Evolutionary conservation across 2,113 vertebrate genomes (phyloP).

Genomic region (Beaufortia kweichowensis): DNA sequence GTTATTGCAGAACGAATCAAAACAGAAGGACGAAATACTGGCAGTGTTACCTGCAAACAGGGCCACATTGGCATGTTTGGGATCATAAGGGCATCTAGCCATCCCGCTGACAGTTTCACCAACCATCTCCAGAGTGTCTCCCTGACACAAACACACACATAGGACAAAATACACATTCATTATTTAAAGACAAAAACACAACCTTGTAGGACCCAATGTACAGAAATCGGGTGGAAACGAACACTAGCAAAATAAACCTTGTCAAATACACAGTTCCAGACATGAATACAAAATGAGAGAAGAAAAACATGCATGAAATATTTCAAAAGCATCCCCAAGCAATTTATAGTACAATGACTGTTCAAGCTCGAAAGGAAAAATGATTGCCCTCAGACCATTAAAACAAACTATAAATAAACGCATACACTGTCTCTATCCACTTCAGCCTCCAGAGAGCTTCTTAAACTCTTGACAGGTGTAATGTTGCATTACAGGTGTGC

Average conservation of each 20-base stretch:
- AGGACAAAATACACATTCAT: conserved; percentile 35
- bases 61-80: conserved; percentile 93
- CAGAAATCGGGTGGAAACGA: not conserved
- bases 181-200: conserved; percentile 44
- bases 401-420: conserved; percentile 71
- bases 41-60: conserved; percentile 85
- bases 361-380: conserved; percentile 54
- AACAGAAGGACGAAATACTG: not conserved
- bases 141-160: conserved; percentile 67
- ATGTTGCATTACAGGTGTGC: conserved; percentile 65
- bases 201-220: not conserved
- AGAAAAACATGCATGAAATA: conserved; percentile 23
- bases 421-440: not conserved
- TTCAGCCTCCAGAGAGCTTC: conserved; percentile 63
- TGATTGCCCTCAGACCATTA: conserved; percentile 63
- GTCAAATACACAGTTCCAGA: not conserved
- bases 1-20: not conserved
- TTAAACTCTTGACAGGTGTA: conserved; percentile 64
- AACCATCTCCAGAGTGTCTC: conserved; percentile 86
- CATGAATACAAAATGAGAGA: not conserved
- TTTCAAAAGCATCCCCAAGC: conserved; percentile 46
- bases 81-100: conserved; percentile 95
- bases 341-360: conserved; percentile 36
- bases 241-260: not conserved
- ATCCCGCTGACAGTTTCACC: conserved; percentile 93